A percentile compares a stretch with the other conserved stretches of the same genome.
Conservation (phyloP, 2,888 invertebrate genomes). For the Drosophila villosipedis region DNA sequence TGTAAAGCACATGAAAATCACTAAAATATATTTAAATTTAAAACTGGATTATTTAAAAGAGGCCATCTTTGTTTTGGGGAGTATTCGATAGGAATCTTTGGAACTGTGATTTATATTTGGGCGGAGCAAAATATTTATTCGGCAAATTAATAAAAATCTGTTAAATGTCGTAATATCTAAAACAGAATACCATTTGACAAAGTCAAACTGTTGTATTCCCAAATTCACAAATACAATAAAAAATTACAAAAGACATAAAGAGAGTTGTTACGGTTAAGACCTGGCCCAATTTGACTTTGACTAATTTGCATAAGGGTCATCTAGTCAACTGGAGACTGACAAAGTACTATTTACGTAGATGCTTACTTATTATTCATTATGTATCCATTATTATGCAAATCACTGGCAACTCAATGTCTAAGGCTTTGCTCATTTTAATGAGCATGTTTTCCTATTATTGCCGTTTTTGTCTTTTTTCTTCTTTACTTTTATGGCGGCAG, state of each 20-base stretch:
- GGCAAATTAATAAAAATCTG: neutral
- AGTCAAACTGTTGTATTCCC: neutral
- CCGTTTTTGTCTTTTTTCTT: slow-evolving; percentile 18
- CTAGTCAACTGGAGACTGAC: slow-evolving; percentile 26
- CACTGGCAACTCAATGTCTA: slow-evolving; percentile 66
- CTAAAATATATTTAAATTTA: neutral
- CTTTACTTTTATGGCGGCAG: slow-evolving; percentile 30
- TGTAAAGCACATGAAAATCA: neutral
- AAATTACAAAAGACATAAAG: slow-evolving; percentile 14
- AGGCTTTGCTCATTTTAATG: slow-evolving; percentile 71
- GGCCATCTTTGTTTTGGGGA: slow-evolving; percentile 1
- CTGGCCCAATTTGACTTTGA: slow-evolving; percentile 13
- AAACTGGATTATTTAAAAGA: neutral
- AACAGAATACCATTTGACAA: neutral
- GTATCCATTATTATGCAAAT: slow-evolving; percentile 83
- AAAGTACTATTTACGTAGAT: slow-evolving; percentile 39
- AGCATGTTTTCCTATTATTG: slow-evolving; percentile 55
- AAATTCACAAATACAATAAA: neutral
- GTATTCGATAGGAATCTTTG: neutral
- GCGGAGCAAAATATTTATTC: neutral
- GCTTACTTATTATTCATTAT: slow-evolving; percentile 78
- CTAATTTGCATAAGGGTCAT: slow-evolving; percentile 74
- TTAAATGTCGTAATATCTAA: neutral
- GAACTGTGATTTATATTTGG: neutral
- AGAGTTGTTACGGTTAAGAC: neutral